Evolutionary conservation across 2,888 invertebrate genomes (phyloP).

Genomic region (Drosophila mayaguana): DNA sequence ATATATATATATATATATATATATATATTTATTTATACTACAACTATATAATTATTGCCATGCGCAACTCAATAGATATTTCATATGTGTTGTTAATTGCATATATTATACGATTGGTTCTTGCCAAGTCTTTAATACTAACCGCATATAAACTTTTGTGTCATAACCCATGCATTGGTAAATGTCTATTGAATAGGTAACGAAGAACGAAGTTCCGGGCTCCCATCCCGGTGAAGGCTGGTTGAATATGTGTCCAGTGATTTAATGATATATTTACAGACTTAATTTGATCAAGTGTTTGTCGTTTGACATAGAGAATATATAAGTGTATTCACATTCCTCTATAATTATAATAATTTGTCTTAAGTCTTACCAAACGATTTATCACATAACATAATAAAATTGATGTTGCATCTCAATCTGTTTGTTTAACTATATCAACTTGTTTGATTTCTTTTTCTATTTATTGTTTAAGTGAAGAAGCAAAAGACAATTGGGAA

Average conservation of each 20-base stretch:
- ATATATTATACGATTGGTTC: constrained; percentile 32
- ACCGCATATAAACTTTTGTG: constrained; percentile 11
- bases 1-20: too few relatives aligned
- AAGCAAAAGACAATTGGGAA: background rate
- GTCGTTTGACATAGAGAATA: constrained; percentile 10
- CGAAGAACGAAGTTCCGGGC: constrained; percentile 23
- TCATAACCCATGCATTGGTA: constrained; percentile 11
- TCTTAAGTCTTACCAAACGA: constrained; percentile 16
- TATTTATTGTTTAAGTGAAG: background rate
- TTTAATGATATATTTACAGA: constrained; percentile 33
- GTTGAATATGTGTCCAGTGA: constrained; percentile 59
- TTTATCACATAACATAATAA: constrained; percentile 30
- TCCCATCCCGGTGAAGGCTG: constrained; percentile 34
- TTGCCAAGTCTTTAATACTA: constrained; percentile 16
- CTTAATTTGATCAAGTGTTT: constrained; percentile 24
- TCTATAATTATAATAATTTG: constrained; percentile 27
- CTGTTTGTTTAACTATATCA: background rate
- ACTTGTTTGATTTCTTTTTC: background rate
- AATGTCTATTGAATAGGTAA: constrained; percentile 30
- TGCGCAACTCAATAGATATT: background rate
- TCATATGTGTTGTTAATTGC: constrained; percentile 14
- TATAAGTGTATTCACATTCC: constrained; percentile 22
- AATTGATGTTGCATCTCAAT: constrained; percentile 32
- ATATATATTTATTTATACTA: background rate
- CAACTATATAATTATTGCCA: constrained; percentile 8